Evolutionary conservation across 1,140 invertebrate genomes (phyloP).

Genomic region (Pseudobourletiella spinata): DNA sequence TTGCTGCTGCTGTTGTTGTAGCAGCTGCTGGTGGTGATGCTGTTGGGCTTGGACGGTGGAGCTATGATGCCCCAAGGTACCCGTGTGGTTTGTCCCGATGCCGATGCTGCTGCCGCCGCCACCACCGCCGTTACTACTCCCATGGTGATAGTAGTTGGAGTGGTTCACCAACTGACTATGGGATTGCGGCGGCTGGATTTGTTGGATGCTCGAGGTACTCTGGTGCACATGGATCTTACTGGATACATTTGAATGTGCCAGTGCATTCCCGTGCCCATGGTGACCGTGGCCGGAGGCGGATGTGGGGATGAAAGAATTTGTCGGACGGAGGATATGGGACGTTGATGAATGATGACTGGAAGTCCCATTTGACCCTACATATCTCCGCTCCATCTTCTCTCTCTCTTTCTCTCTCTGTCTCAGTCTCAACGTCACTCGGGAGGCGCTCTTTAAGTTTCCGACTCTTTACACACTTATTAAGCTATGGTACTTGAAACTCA

Average conservation of each 20-base stretch:
- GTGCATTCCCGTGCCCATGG: conserved; percentile 1
- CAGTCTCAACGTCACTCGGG: too few species aligned
- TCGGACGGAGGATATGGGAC: conserved; percentile 8
- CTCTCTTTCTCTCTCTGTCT: too few species aligned
- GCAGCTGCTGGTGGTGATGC: conserved; percentile 9
- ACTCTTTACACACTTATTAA: too few species aligned
- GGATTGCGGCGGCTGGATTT: background rate
- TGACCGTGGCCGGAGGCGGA: conserved; percentile 16
- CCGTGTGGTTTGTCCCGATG: too few species aligned
- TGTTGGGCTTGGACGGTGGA: background rate
- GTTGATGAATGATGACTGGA: conserved; percentile 12
- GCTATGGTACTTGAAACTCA: too few species aligned
- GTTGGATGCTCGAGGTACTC: background rate
- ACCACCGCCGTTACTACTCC: too few species aligned
- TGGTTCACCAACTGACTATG: background rate
- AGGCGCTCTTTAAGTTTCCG: too few species aligned
- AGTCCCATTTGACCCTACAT: conserved; percentile 5
- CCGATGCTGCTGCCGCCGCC: too few species aligned
- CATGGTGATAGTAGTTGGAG: background rate
- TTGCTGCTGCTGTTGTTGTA: conserved; percentile 14
- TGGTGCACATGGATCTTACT: background rate
- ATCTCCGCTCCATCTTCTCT: conserved; percentile 15
- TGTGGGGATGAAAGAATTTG: conserved; percentile 33
- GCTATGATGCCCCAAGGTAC: background rate
- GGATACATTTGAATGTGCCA: conserved; percentile 1